Conservation (phyloP, 2,888 invertebrate genomes). For the Baccha elongata region DNA sequence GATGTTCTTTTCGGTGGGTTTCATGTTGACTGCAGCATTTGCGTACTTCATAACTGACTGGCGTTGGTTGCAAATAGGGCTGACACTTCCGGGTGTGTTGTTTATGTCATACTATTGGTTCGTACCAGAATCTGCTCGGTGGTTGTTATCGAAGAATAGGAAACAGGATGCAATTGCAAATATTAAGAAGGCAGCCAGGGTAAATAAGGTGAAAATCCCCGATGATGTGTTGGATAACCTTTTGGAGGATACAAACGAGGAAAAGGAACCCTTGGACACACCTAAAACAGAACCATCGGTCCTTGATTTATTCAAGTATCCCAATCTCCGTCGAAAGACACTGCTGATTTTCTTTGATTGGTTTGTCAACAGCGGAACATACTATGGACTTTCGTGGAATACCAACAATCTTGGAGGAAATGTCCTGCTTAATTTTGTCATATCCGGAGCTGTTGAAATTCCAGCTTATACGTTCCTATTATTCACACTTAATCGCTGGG, state of each 20-base stretch:
- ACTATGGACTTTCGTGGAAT: slow-evolving; percentile 91
- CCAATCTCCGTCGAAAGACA: slow-evolving; percentile 86
- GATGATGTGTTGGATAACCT: slow-evolving; percentile 84
- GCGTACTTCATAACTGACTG: slow-evolving; percentile 88
- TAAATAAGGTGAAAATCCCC: slow-evolving; percentile 85
- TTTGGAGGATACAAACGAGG: slow-evolving; percentile 82
- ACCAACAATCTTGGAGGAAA: slow-evolving; percentile 88
- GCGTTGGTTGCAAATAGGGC: slow-evolving; percentile 87
- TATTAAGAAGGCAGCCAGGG: slow-evolving; percentile 86
- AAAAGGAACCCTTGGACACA: slow-evolving; percentile 76
- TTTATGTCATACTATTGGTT: slow-evolving; percentile 90
- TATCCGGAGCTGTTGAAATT: slow-evolving; percentile 90
- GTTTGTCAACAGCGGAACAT: slow-evolving; percentile 90
- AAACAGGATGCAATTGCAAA: slow-evolving; percentile 85
- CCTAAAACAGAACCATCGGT: slow-evolving; percentile 82
- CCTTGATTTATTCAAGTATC: slow-evolving; percentile 85
- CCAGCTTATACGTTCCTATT: slow-evolving; percentile 88
- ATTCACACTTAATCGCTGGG: slow-evolving; percentile 87
- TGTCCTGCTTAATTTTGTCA: slow-evolving; percentile 88
- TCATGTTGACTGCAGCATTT: slow-evolving; percentile 86
- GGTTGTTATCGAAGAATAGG: slow-evolving; percentile 87
- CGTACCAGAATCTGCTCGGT: slow-evolving; percentile 89
- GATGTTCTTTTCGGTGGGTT: slow-evolving; percentile 89
- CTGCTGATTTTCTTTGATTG: slow-evolving; percentile 89
- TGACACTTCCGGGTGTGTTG: slow-evolving; percentile 87